Evolutionary conservation across 1,140 invertebrate species (phyloP).

Genomic region (Pseudomyrmex gracilis): DNA sequence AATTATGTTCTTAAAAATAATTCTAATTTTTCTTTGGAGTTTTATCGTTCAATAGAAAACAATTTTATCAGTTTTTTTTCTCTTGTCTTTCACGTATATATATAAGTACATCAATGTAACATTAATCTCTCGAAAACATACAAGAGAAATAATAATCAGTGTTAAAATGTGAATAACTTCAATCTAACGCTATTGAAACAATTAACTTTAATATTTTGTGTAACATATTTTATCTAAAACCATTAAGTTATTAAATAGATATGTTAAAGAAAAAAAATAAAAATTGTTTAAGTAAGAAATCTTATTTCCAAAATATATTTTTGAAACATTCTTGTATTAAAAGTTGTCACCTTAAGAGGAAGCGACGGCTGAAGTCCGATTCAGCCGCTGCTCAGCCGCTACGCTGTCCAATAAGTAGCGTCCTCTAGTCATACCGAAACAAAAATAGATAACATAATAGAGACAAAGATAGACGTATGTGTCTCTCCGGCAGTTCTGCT

Average conservation of each 20-base stretch:
- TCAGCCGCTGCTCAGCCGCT: too few species aligned
- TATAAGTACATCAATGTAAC: neutral
- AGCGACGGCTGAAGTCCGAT: too few species aligned
- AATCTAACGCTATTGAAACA: too few species aligned
- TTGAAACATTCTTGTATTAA: neutral
- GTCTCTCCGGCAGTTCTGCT: too few species aligned
- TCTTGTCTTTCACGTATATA: neutral
- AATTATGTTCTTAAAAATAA: slow-evolving; percentile 38
- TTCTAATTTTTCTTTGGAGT: slow-evolving; percentile 19
- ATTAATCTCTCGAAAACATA: neutral
- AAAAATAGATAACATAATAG: too few species aligned
- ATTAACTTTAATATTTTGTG: neutral
- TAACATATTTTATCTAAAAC: too few species aligned
- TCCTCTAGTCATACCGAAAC: too few species aligned
- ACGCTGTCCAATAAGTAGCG: too few species aligned
- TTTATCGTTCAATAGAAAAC: slow-evolving; percentile 14
- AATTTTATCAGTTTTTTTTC: neutral
- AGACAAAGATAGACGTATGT: too few species aligned
- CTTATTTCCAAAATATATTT: neutral
- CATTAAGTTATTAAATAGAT: neutral
- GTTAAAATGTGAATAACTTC: too few species aligned
- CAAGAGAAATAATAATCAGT: neutral
- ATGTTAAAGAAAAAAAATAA: neutral
- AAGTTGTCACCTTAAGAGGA: too few species aligned
- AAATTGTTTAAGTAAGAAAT: neutral